Evolutionary conservation across 2,888 invertebrate genomes (phyloP), one percentile per base, ranked within the genome.

Genomic region (Harpalus rubripes): DNA sequence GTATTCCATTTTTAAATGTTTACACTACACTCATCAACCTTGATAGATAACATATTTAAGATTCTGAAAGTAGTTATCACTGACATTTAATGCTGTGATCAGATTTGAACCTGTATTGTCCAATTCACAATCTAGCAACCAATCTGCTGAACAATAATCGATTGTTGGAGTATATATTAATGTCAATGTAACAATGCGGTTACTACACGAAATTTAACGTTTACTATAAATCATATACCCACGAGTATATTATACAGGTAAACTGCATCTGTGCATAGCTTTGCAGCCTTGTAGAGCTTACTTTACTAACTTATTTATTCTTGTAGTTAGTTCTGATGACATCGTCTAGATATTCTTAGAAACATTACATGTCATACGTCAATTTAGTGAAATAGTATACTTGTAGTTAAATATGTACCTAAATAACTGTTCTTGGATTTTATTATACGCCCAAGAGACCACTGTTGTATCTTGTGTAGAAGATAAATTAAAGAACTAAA

Each of bases 151-250:
- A 12, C 10, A 52, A 52, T 52, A 52, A 12, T 52, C 12, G 12
- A 52, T 52, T 12, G 44, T 52, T 52, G 12, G 44, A 52, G 44
- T 52, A 52, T 52, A 52, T 52, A 52, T 52, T 52, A 52, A 52
- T 52, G 44, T 52, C 44, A 52, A 52, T 52, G 8, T 52, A 52
- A 52, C 44, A 52, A 52, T 52, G 12, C 12, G 44, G 44, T 52
- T 8, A 52, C 44, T 52, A 4, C 44, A 52, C 44, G 44, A 52
- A 52, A 52, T 52, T 52, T 12, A 52, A 12, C 44, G 44, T 52
- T 52, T 52, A 52, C 44, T 52, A 52, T 52, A 52, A 52, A 52
- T 52, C 44, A 52, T 52, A 52, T 52, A 52, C 44, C 44, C 44
- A 52, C 44, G 44, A 52, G 10, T 12, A 52, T 52, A 52, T 52